Evolutionary conservation across 2,888 invertebrate genomes (phyloP).

Genomic region (Camponotus fellah): DNA sequence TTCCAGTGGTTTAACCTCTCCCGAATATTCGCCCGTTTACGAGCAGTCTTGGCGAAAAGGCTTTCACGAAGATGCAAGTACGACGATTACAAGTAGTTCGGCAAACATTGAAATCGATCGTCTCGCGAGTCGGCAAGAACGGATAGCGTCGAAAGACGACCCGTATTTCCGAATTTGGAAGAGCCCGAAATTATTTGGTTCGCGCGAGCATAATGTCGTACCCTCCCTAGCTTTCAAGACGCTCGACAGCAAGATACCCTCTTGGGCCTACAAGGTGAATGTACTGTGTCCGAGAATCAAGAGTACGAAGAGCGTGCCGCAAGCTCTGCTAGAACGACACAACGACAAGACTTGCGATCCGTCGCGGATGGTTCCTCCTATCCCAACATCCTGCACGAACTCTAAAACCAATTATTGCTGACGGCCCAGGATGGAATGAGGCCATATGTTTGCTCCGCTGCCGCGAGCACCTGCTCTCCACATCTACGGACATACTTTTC

Average conservation of each 20-base stretch:
- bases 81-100: not conserved
- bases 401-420: slow-evolving; percentile 74
- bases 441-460: slow-evolving; percentile 78
- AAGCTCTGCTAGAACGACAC: slow-evolving; percentile 55
- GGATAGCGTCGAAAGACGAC: slow-evolving; percentile 65
- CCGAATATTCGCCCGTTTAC: slow-evolving; percentile 88
- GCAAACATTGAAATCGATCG: slow-evolving; percentile 1
- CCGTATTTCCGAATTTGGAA: slow-evolving; percentile 81
- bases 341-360: slow-evolving; percentile 27
- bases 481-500: slow-evolving; percentile 80
- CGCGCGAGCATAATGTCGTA: slow-evolving; percentile 86
- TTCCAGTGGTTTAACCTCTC: slow-evolving; percentile 83
- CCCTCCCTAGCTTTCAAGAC: slow-evolving; percentile 88
- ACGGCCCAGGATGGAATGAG: slow-evolving; percentile 76
- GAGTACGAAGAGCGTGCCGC: slow-evolving; percentile 87
- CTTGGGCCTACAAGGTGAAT: slow-evolving; percentile 86
- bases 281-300: slow-evolving; percentile 89
- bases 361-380: slow-evolving; percentile 35
- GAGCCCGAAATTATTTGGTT: slow-evolving; percentile 55
- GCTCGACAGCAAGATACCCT: slow-evolving; percentile 82
- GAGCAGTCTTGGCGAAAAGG: slow-evolving; percentile 88
- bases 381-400: slow-evolving; percentile 60
- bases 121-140: slow-evolving; percentile 51
- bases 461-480: slow-evolving; percentile 79
- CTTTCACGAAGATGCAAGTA: slow-evolving; percentile 74